phyloP scores from a whole-genome alignment of 2,797 vertebrate species.

The Crax fasciolata region DNA sequence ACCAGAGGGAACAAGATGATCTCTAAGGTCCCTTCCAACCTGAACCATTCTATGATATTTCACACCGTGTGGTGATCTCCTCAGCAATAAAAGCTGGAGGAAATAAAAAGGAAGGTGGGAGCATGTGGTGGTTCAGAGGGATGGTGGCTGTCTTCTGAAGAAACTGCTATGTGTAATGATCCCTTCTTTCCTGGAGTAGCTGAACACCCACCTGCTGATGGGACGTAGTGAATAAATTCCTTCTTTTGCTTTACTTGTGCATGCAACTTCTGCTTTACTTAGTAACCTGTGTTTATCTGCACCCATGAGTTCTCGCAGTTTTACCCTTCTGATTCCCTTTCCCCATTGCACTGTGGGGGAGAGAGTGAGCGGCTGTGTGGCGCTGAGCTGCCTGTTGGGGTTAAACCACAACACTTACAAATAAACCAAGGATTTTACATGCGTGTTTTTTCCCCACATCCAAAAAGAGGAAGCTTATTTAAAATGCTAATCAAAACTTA shows the following conservation, averaged over 20 bases:
- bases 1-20: neutral
- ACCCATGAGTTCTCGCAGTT: neutral
- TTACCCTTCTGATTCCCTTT: neutral
- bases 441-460: fast-evolving
- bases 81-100: neutral
- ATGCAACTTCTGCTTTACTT: neutral
- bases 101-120: neutral
- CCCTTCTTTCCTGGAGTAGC: neutral
- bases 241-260: neutral
- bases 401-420: neutral
- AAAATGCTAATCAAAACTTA: conserved; percentile 82
- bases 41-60: neutral
- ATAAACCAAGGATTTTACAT: neutral
- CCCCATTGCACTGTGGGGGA: neutral
- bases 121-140: neutral
- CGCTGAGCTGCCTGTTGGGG: neutral
- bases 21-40: too few species aligned
- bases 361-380: neutral
- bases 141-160: neutral
- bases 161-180: neutral
- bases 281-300: neutral
- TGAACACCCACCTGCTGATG: neutral
- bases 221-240: neutral
- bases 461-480: neutral
- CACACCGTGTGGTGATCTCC: neutral